Conservation (phyloP, 2,888 invertebrate genomes). For the Tanypteryx hageni region DNA sequence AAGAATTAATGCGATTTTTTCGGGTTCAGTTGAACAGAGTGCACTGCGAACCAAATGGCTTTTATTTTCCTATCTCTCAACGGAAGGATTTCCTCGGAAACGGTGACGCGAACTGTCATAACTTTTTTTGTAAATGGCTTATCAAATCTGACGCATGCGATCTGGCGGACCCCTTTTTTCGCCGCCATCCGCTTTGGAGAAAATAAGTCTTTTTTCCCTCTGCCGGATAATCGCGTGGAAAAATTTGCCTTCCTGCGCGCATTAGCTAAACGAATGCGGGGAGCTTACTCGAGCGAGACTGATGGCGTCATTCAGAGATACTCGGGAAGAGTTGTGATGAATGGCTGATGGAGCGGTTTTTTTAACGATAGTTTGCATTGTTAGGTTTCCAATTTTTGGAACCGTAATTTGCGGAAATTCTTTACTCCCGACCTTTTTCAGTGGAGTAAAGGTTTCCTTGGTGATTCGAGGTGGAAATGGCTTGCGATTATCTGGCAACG, state of each 20-base stretch:
- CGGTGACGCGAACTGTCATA: background rate
- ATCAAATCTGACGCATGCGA: background rate
- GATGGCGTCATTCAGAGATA: background rate
- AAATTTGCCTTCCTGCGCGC: background rate
- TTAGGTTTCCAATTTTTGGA: no score
- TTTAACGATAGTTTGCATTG: no score
- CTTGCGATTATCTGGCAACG: no score
- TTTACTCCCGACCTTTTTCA: no score
- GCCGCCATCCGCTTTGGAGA: background rate
- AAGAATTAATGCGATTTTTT: conserved; percentile 39
- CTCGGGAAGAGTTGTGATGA: background rate
- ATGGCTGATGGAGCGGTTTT: background rate
- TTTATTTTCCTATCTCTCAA: background rate
- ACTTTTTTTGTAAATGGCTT: background rate
- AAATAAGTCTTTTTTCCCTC: background rate
- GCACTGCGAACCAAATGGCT: background rate
- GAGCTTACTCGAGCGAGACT: background rate
- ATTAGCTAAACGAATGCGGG: background rate
- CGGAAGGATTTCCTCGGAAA: background rate
- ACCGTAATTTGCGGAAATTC: no score
- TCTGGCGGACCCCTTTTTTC: background rate
- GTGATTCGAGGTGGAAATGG: no score
- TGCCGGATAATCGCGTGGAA: background rate
- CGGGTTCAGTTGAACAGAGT: background rate
- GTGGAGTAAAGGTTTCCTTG: no score